phyloP scores from a whole-genome alignment of 2,888 invertebrate species.

The Parascotia fuliginaria region DNA sequence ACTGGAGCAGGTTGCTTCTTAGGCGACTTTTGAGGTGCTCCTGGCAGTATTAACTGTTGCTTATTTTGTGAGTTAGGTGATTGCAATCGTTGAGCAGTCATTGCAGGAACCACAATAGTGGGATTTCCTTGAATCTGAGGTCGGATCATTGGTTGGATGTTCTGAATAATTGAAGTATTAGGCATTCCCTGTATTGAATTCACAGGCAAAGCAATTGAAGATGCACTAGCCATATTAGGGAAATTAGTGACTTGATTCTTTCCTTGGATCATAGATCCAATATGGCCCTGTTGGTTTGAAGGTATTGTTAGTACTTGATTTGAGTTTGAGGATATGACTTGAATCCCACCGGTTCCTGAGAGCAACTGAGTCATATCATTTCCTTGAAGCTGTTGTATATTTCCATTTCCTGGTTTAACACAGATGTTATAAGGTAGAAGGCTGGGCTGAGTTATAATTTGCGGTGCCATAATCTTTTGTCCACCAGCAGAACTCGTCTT shows the following conservation, averaged over 20 bases:
- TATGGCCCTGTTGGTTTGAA: slow-evolving; percentile 70
- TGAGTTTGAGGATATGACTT: slow-evolving; percentile 83
- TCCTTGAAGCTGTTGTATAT: slow-evolving; percentile 78
- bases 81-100: slow-evolving; percentile 75
- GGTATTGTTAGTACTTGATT: slow-evolving; percentile 81
- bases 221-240: slow-evolving; percentile 80
- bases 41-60: slow-evolving; percentile 77
- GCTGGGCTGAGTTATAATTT: slow-evolving; percentile 78
- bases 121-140: slow-evolving; percentile 79
- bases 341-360: slow-evolving; percentile 77
- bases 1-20: slow-evolving; percentile 79
- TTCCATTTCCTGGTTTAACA: slow-evolving; percentile 77
- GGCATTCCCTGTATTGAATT: slow-evolving; percentile 82
- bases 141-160: slow-evolving; percentile 82
- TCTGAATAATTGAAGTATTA: slow-evolving; percentile 77
- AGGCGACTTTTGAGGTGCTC: slow-evolving; percentile 76
- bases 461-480: slow-evolving; percentile 76
- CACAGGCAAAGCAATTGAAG: slow-evolving; percentile 80
- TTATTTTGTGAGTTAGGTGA: slow-evolving; percentile 78
- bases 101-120: slow-evolving; percentile 79
- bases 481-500: slow-evolving; percentile 72
- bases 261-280: slow-evolving; percentile 73
- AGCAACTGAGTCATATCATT: slow-evolving; percentile 78
- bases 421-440: slow-evolving; percentile 81
- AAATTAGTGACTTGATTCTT: slow-evolving; percentile 79